Conservation (phyloP, 2,888 invertebrate species). For the Chamaedrilus cognettii region DNA sequence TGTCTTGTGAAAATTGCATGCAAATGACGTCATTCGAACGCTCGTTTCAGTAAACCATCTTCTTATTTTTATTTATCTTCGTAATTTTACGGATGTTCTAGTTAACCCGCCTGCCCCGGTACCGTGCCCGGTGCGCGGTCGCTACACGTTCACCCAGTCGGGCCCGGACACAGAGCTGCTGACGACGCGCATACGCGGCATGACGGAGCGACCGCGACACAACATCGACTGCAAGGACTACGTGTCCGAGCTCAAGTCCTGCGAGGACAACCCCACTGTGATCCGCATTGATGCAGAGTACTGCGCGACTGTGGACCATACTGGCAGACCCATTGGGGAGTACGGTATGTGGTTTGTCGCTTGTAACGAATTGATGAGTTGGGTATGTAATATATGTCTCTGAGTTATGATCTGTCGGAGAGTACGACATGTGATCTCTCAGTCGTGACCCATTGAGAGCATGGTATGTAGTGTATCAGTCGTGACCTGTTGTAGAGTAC, state of each 20-base stretch:
- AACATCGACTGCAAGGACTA: constrained; percentile 84
- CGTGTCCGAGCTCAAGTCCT: constrained; percentile 93
- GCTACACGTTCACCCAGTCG: constrained; percentile 89
- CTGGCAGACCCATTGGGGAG: constrained; percentile 79
- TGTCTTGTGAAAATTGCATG: too few relatives aligned
- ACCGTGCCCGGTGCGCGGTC: constrained; percentile 93
- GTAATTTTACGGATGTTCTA: too few relatives aligned
- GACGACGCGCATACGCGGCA: constrained; percentile 90
- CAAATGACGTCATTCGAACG: too few relatives aligned
- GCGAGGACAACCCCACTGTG: constrained; percentile 86
- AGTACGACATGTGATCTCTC: background rate
- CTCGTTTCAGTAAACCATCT: too few relatives aligned
- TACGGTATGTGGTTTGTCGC: constrained; percentile 70
- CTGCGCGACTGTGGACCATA: constrained; percentile 91
- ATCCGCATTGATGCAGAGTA: constrained; percentile 93
- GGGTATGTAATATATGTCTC: background rate
- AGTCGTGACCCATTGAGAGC: too few relatives aligned
- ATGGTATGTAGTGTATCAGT: too few relatives aligned
- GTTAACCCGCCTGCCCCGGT: constrained; percentile 76
- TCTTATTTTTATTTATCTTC: too few relatives aligned
- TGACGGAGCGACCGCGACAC: constrained; percentile 89
- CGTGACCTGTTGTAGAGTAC: too few relatives aligned
- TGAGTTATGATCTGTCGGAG: background rate
- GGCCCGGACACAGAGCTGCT: constrained; percentile 63
- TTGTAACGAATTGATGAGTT: background rate